Conservation (phyloP, 2,797 vertebrate genomes). For the Neomorphus geoffroyi region DNA sequence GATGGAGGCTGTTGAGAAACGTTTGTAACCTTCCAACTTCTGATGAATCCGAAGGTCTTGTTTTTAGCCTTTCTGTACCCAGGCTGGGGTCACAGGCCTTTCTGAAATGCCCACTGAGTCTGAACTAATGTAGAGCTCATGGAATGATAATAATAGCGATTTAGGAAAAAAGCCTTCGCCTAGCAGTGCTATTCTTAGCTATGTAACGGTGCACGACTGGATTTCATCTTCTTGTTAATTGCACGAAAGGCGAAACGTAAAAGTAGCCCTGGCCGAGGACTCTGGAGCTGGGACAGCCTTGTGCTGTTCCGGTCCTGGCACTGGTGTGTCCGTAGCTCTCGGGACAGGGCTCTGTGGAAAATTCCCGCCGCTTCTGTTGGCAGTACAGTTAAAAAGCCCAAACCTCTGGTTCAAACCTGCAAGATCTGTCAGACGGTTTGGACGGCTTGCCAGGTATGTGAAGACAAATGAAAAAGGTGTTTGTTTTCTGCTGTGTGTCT, state of each 20-base stretch:
- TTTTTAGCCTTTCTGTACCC: neutral
- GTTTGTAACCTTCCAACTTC: neutral
- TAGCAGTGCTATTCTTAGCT: neutral
- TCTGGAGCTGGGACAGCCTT: neutral
- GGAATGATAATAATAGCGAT: neutral
- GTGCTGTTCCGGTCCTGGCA: neutral
- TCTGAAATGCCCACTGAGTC: neutral
- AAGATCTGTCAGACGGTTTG: neutral
- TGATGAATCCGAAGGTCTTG: neutral
- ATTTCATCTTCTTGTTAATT: neutral
- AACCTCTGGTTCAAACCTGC: neutral
- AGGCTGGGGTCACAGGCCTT: neutral
- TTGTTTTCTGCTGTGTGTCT: neutral
- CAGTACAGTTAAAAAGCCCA: neutral
- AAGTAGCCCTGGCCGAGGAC: neutral
- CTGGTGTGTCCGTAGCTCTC: fast-evolving
- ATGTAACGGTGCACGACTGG: fast-evolving
- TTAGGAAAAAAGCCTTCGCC: neutral
- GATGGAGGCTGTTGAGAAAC: neutral
- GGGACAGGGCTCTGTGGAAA: neutral
- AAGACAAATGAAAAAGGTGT: neutral
- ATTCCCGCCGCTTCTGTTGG: neutral
- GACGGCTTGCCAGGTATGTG: neutral
- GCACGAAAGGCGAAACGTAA: neutral
- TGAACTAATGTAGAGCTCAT: neutral